These are phyloP conservation scores for Mallotus villosus DNA, from an alignment of 2,797 vertebrate genomes.

Conservation along the genomic window DNA sequence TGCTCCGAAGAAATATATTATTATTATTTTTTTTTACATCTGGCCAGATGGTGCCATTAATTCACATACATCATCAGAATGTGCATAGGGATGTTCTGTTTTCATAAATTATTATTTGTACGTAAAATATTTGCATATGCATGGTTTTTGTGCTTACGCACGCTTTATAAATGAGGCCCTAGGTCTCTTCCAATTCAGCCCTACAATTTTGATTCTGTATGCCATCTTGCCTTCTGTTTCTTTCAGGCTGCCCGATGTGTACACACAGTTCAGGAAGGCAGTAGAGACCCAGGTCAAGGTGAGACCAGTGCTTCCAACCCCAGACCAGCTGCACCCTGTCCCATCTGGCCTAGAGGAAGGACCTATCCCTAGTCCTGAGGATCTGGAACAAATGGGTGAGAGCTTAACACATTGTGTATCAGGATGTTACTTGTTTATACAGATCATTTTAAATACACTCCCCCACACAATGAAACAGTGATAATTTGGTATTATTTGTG, in stretches of 20 bases:
- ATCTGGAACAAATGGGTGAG: slow-evolving; percentile 76
- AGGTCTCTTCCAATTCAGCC: too few species aligned
- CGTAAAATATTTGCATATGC: too few species aligned
- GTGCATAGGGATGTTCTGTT: too few species aligned
- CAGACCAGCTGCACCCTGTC: slow-evolving; percentile 70
- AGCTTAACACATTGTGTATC: background rate
- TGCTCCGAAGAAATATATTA: too few species aligned
- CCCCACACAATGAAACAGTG: too few species aligned
- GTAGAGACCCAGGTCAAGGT: slow-evolving; percentile 73
- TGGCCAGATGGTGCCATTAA: too few species aligned
- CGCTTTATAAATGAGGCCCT: too few species aligned
- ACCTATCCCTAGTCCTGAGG: slow-evolving; percentile 69
- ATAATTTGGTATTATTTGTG: background rate
- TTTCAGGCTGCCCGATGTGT: slow-evolving; percentile 81
- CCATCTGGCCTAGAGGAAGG: slow-evolving; percentile 75
- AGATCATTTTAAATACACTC: background rate
- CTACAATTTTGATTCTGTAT: background rate
- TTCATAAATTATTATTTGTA: too few species aligned
- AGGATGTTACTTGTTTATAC: background rate
- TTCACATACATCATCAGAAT: too few species aligned
- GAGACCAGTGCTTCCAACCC: slow-evolving; percentile 60
- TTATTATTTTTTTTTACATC: too few species aligned
- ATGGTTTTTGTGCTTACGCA: too few species aligned
- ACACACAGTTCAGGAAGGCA: slow-evolving; percentile 81
- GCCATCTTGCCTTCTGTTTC: slow-evolving; percentile 4